Conservation (phyloP, 2,113 vertebrate species). For the Solea solea region DNA sequence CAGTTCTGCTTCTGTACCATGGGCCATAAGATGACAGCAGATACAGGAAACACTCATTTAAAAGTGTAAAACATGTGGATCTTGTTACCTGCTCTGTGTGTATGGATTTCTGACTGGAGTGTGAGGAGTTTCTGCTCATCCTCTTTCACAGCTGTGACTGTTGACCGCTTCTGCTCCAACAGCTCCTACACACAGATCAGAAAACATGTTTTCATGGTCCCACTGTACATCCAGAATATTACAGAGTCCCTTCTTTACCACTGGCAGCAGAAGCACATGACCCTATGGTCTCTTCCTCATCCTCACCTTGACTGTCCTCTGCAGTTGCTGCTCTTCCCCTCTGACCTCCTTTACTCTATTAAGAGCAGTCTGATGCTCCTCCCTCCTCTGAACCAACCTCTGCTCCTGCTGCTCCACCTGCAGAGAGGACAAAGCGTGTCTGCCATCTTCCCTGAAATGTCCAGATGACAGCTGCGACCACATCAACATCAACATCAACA, state of each 20-base stretch:
- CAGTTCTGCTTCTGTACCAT: too few relatives aligned
- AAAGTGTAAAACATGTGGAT: not conserved
- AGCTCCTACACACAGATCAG: conserved; percentile 33
- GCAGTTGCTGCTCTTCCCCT: conserved; percentile 18
- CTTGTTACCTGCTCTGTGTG: conserved; percentile 44
- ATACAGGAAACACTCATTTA: too few relatives aligned
- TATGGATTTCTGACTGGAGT: conserved; percentile 26
- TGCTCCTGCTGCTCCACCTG: conserved; percentile 40
- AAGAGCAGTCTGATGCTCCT: conserved; percentile 15
- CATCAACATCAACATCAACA: too few relatives aligned
- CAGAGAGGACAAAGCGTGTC: not conserved
- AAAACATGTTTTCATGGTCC: not conserved
- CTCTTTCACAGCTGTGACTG: not conserved
- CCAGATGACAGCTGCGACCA: too few relatives aligned
- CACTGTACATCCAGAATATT: not conserved
- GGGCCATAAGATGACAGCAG: too few relatives aligned
- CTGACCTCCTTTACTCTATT: conserved; percentile 15
- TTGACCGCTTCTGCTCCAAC: conserved; percentile 14
- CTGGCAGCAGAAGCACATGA: not conserved
- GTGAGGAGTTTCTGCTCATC: conserved; percentile 20
- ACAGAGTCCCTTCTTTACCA: not conserved
- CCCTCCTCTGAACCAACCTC: conserved; percentile 16
- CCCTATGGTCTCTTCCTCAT: not conserved
- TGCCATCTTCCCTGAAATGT: too few relatives aligned
- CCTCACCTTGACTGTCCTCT: conserved; percentile 15